phyloP scores from a whole-genome alignment of 2,888 invertebrate genomes.

The Erpobdella octoculata region DNA sequence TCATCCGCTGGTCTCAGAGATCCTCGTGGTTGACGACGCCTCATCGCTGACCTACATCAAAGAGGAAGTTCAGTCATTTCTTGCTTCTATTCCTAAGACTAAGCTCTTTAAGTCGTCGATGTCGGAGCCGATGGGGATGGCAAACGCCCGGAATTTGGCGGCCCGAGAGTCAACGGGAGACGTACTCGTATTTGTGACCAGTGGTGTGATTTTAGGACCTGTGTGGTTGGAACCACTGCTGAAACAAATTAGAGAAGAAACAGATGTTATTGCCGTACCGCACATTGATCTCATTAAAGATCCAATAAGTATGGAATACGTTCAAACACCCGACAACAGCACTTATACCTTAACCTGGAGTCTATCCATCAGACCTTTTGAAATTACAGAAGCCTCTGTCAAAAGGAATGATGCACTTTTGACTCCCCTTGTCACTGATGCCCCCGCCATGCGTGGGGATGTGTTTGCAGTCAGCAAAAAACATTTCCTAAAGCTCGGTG shows the following conservation, averaged over 20 bases:
- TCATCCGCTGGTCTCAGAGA: slow-evolving; percentile 32
- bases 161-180: slow-evolving; percentile 29
- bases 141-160: slow-evolving; percentile 32
- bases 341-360: slow-evolving; percentile 34
- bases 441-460: slow-evolving; percentile 35
- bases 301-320: slow-evolving; percentile 36
- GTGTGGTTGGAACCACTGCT: slow-evolving; percentile 39
- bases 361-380: slow-evolving; percentile 30
- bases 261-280: slow-evolving; percentile 34
- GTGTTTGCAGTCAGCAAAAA: slow-evolving; percentile 34
- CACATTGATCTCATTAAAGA: slow-evolving; percentile 37
- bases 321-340: slow-evolving; percentile 22
- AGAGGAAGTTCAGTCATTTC: slow-evolving; percentile 30
- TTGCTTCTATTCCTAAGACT: slow-evolving; percentile 29
- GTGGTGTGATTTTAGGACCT: slow-evolving; percentile 30
- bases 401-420: neutral
- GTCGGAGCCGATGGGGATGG: slow-evolving; percentile 27
- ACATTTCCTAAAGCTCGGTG: slow-evolving; percentile 31
- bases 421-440: neutral
- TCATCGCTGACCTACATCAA: slow-evolving; percentile 36
- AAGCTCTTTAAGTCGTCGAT: slow-evolving; percentile 26
- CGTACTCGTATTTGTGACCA: slow-evolving; percentile 36
- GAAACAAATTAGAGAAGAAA: slow-evolving; percentile 28
- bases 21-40: slow-evolving; percentile 38
- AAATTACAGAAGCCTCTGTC: neutral